A percentile compares a stretch with the other conserved stretches of the same genome.
Conservation (phyloP, 2,888 invertebrate genomes). For the Torymus auratus region DNA sequence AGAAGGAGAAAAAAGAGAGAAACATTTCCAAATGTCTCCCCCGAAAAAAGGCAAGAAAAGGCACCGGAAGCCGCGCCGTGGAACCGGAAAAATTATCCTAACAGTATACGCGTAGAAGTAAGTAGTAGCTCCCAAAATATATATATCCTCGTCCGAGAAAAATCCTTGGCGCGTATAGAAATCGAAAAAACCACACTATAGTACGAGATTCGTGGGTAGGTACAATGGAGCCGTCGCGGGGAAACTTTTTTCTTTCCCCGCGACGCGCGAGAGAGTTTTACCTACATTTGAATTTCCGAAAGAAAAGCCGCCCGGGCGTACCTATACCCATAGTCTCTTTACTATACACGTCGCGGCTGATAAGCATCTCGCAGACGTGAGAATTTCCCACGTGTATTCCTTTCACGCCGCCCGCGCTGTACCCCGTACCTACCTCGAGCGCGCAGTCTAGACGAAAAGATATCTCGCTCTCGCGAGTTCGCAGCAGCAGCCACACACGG, state of each 20-base stretch:
- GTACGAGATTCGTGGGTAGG: too few relatives aligned
- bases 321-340: too few relatives aligned
- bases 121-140: neutral
- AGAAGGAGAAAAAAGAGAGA: neutral
- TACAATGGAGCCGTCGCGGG: too few relatives aligned
- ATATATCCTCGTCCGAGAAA: neutral
- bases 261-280: neutral
- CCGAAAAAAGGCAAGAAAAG: neutral
- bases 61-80: conserved; percentile 15
- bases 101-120: neutral
- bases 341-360: too few relatives aligned
- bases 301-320: neutral
- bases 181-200: too few relatives aligned
- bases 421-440: neutral
- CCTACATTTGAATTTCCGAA: conserved; percentile 34
- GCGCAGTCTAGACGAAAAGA: conserved; percentile 1
- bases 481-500: neutral
- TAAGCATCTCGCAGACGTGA: conserved; percentile 42
- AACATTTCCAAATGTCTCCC: neutral
- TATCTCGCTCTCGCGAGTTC: neutral
- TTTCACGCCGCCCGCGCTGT: conserved; percentile 25
- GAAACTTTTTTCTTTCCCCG: too few relatives aligned
- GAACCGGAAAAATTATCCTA: conserved; percentile 29
- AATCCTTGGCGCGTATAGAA: too few relatives aligned
- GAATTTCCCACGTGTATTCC: conserved; percentile 57